Evolutionary conservation across 1,140 invertebrate species (phyloP).

Genomic region (Phocides pigmalion): DNA sequence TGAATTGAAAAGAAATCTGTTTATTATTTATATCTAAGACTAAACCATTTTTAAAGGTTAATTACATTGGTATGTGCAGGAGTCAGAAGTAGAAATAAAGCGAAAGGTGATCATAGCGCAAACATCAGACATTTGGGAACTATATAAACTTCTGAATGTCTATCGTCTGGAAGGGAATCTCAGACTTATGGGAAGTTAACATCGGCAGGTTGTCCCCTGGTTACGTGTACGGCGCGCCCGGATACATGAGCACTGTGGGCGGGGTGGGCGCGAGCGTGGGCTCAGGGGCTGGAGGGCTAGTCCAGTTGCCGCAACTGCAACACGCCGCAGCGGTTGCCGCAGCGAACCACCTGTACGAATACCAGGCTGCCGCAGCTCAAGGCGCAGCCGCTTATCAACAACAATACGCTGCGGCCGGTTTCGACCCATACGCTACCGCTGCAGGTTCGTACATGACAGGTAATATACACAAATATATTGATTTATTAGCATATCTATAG

Average conservation of each 20-base stretch:
- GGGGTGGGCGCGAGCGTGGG: conserved; percentile 84
- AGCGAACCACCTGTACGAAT: conserved; percentile 89
- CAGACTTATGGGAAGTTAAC: conserved; percentile 30
- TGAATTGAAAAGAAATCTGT: too few relatives aligned
- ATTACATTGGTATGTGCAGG: too few relatives aligned
- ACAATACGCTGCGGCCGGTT: conserved; percentile 87
- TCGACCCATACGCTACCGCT: conserved; percentile 87
- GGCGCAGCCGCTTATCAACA: conserved; percentile 87
- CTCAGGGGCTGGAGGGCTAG: conserved; percentile 77
- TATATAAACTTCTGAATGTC: conserved; percentile 15
- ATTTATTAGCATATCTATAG: too few relatives aligned
- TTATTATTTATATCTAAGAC: too few relatives aligned
- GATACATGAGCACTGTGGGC: conserved; percentile 85
- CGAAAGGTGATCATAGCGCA: conserved; percentile 42
- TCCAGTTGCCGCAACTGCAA: conserved; percentile 88
- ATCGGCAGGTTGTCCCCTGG: conserved; percentile 88
- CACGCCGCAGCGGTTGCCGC: conserved; percentile 89
- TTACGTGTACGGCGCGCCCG: conserved; percentile 89
- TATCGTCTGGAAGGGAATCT: conserved; percentile 10
- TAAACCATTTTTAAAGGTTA: too few relatives aligned
- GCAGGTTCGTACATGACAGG: conserved; percentile 52
- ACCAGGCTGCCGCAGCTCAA: conserved; percentile 88
- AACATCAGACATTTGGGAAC: conserved; percentile 35
- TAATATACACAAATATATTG: too few relatives aligned
- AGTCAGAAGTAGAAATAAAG: conserved; percentile 12